Percentiles rank a stretch among this genome's conserved stretches.
Evolutionary conservation across 2,113 vertebrate genomes (phyloP).

Genomic region (Hipposideros armiger): DNA sequence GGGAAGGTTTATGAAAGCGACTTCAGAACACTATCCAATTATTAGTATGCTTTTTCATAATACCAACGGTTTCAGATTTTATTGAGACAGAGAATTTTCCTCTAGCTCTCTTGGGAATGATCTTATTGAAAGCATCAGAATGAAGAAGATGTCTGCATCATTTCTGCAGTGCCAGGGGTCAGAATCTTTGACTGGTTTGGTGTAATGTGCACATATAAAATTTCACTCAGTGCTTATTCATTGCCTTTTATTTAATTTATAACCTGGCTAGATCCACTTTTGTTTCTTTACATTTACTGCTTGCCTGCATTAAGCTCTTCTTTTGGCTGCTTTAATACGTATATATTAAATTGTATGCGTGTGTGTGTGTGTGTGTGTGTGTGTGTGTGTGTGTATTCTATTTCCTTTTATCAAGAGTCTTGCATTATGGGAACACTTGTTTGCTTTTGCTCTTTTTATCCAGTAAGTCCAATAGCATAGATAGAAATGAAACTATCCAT

Average conservation of each 20-base stretch:
- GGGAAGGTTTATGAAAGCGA: conserved; percentile 85
- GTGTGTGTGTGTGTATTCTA: not conserved
- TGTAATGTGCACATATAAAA: conserved; percentile 88
- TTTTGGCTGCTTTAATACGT: conserved; percentile 81
- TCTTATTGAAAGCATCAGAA: conserved; percentile 89
- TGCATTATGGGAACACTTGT: conserved; percentile 71
- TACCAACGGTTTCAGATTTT: conserved; percentile 87
- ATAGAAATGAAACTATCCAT: conserved; percentile 54
- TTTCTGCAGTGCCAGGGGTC: conserved; percentile 86
- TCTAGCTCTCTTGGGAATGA: conserved; percentile 85
- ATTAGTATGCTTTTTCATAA: conserved; percentile 88
- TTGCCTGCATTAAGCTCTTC: conserved; percentile 80
- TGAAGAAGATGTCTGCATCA: conserved; percentile 81
- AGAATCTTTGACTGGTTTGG: conserved; percentile 88
- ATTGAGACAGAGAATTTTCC: conserved; percentile 84
- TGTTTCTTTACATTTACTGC: conserved; percentile 85
- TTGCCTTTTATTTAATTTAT: conserved; percentile 90
- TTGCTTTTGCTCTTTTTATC: conserved; percentile 71
- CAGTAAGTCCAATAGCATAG: conserved; percentile 14
- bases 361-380: not conserved
- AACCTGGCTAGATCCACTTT: conserved; percentile 82
- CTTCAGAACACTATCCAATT: conserved; percentile 87
- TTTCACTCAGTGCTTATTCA: conserved; percentile 87
- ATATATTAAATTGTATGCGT: conserved; percentile 37
- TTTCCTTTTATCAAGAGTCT: conserved; percentile 73